Base-by-base conservation (phyloP, 2,797 vertebrate genomes). In the Lacerta viridis region DNA sequence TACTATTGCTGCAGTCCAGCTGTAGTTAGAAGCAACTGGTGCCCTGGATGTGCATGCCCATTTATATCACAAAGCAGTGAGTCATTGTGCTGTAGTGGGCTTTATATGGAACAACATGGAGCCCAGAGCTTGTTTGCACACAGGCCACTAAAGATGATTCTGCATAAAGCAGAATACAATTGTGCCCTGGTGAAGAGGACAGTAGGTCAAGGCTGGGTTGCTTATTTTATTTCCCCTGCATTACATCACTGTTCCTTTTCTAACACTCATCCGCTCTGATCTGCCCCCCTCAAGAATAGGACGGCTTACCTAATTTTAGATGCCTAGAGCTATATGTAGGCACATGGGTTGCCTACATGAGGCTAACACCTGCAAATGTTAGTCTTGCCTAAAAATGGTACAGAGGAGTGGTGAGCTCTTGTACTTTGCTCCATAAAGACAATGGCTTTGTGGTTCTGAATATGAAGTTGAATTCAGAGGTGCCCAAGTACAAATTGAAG, bases 311-410 rank as follows among this genome's bases (percentile, higher is more conserved):
- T 86, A 79, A 69, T 79, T 86, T 39, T 86, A 86, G 76, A 79
- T 64, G 25, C 72, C 29, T 41, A 66, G 59, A 33, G 41, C n/a
- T 27, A 20, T 25, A 29, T 68, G 61, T 78, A 39, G 84, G 75
- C n/a, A 68, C 64, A 68, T 23, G 27, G 10, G 39, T 29, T 88
- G 64, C 46, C 36, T 50, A 71, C 66, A n/a, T 78, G 46, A 81
- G 6, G 39, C 50, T 61, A 27, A 33, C 17, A 7, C 87, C 83
- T 17, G 87, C 59, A 93, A 91, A 46, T 61, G 5, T 82, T 75
- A 82, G 89, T 89, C 81, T 55, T 10, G 83, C 87, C 71, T 87
- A 84, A 83, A 85, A 90, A 92, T 74, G 55, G 59, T 88, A 46
- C 92, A 71, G 87, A 86, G 20, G n/a, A 74, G n/a, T 41, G 9